A percentile compares a stretch with the other conserved stretches of the same genome.
phyloP scores from a whole-genome alignment of 2,888 invertebrate genomes.

The Lasioglossum lativentre region DNA sequence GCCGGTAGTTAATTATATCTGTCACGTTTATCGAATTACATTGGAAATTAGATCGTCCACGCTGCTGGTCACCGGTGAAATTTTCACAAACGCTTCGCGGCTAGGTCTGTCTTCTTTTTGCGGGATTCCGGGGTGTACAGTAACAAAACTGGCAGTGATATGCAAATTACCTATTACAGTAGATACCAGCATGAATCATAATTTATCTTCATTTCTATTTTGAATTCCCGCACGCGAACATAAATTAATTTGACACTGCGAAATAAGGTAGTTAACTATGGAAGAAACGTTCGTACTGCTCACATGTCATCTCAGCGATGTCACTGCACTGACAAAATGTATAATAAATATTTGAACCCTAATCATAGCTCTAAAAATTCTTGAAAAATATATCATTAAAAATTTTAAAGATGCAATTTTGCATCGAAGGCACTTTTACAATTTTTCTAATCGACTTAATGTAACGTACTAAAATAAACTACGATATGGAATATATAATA shows the following conservation, averaged over 20 bases:
- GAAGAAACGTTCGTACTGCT: background rate
- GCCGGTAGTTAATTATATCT: background rate
- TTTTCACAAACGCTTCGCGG: background rate
- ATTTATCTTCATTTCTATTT: conserved; percentile 28
- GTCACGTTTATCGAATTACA: background rate
- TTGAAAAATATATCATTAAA: background rate
- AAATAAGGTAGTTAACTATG: background rate
- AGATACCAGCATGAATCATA: conserved; percentile 22
- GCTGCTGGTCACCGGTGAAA: background rate
- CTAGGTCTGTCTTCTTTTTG: background rate
- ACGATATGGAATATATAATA: background rate
- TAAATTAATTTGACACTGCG: conserved; percentile 12
- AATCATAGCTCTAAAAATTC: background rate
- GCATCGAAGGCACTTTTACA: background rate
- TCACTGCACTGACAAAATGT: background rate
- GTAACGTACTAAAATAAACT: background rate
- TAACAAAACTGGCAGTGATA: conserved; percentile 13
- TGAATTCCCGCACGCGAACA: background rate
- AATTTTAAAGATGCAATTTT: background rate
- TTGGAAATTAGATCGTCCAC: background rate
- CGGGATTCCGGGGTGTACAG: background rate
- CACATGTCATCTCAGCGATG: background rate
- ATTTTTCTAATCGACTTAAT: background rate
- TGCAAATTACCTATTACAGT: conserved; percentile 23
- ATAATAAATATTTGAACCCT: background rate